phyloP scores from a whole-genome alignment of 2,113 vertebrate species.

The Scopus umbretta region DNA sequence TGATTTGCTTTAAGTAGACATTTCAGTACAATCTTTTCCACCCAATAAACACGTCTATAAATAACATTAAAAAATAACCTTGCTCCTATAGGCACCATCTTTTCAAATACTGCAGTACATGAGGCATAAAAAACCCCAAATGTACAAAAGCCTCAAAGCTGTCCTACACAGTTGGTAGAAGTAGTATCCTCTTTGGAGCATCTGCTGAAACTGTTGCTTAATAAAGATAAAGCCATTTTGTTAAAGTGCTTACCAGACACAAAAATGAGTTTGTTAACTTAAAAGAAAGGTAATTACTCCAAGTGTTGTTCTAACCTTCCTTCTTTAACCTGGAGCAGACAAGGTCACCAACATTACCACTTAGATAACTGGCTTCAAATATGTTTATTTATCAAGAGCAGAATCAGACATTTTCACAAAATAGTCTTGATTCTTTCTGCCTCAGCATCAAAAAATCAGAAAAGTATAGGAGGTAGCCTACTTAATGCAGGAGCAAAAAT shows the following conservation, averaged over 20 bases:
- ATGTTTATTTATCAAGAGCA: background rate
- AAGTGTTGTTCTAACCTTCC: background rate
- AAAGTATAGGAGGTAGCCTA: background rate
- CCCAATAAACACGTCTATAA: background rate
- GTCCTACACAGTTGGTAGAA: background rate
- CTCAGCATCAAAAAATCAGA: background rate
- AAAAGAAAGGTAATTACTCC: background rate
- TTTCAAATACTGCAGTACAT: background rate
- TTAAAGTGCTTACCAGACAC: background rate
- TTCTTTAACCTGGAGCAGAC: background rate
- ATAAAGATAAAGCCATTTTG: background rate
- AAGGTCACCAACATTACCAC: background rate
- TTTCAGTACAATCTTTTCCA: background rate
- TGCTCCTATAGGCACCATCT: background rate
- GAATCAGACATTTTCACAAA: background rate
- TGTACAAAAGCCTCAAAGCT: background rate
- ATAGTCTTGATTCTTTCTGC: background rate
- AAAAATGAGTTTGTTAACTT: background rate
- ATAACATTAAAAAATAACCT: background rate
- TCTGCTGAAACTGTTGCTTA: background rate
- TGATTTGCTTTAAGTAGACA: constrained; percentile 31
- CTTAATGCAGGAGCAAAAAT: background rate
- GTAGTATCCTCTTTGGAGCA: background rate
- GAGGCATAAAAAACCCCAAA: background rate
- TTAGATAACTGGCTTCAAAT: background rate